phyloP scores from a whole-genome alignment of 2,888 invertebrate genomes.

The Synergus gifuensis region DNA sequence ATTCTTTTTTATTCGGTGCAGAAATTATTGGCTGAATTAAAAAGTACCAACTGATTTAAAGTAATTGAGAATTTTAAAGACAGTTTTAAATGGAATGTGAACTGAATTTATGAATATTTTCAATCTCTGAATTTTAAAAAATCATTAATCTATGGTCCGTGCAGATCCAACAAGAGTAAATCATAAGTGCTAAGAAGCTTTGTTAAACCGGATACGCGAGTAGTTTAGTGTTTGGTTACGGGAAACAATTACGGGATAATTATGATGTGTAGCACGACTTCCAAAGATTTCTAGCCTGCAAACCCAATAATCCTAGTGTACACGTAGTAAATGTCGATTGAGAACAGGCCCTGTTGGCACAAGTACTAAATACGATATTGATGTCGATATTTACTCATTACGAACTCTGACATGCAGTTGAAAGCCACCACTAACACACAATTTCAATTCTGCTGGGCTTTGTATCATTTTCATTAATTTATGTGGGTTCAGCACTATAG shows the following conservation, averaged over 20 bases:
- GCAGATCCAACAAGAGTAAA: not conserved
- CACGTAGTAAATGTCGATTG: constrained; percentile 21
- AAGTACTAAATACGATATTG: constrained; percentile 28
- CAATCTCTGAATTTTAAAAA: not conserved
- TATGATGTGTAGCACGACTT: constrained; percentile 36
- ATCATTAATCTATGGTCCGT: not conserved
- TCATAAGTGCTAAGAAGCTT: constrained; percentile 33
- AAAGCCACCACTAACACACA: not conserved
- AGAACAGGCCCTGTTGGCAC: constrained; percentile 10
- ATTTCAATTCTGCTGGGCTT: not conserved
- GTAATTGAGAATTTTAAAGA: not conserved
- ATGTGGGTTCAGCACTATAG: not conserved
- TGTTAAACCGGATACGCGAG: constrained; percentile 18
- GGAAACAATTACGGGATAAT: constrained; percentile 35
- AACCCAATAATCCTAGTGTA: constrained; percentile 41
- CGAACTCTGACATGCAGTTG: not conserved
- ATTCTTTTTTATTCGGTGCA: too few species aligned
- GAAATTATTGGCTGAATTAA: too few species aligned
- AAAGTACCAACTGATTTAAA: not conserved
- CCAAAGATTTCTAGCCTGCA: constrained; percentile 7
- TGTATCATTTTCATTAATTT: not conserved
- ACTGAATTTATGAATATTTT: not conserved
- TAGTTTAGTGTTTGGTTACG: constrained; percentile 27
- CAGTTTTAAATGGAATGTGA: not conserved
- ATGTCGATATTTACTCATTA: not conserved